phyloP scores from a whole-genome alignment of 2,888 invertebrate genomes.

The Nineta flava region DNA sequence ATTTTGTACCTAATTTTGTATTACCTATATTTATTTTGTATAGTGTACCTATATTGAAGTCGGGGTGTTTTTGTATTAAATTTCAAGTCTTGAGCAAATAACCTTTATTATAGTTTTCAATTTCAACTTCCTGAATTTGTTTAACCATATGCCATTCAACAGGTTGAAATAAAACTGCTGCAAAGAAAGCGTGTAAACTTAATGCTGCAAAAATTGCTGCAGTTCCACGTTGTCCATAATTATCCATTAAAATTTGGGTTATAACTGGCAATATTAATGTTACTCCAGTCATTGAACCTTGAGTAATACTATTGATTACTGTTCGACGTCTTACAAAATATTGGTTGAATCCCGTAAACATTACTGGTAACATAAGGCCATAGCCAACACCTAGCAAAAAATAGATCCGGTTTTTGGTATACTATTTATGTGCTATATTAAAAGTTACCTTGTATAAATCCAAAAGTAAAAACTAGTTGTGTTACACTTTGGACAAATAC shows the following conservation, averaged over 20 bases:
- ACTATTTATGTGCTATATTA: too few relatives aligned
- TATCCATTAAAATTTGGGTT: slow-evolving; percentile 40
- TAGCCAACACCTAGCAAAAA: slow-evolving; percentile 42
- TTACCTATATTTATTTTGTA: too few relatives aligned
- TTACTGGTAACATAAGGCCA: slow-evolving; percentile 55
- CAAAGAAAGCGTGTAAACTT: slow-evolving; percentile 48
- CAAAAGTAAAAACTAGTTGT: slow-evolving; percentile 46
- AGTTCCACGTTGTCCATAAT: slow-evolving; percentile 56
- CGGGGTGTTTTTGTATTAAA: too few relatives aligned
- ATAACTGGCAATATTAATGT: slow-evolving; percentile 51
- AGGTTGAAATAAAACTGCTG: slow-evolving; percentile 57
- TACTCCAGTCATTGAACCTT: slow-evolving; percentile 49
- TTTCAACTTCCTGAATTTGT: neutral
- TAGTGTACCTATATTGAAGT: too few relatives aligned
- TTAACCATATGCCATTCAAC: slow-evolving; percentile 50
- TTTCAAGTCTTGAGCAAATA: too few relatives aligned
- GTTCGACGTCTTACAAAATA: slow-evolving; percentile 55
- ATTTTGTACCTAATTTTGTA: too few relatives aligned
- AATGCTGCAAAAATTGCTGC: slow-evolving; percentile 47
- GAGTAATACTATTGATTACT: slow-evolving; percentile 59
- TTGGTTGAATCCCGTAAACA: slow-evolving; percentile 56
- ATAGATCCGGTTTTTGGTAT: too few relatives aligned
- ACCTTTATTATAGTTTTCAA: too few relatives aligned
- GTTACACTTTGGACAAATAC: slow-evolving; percentile 45
- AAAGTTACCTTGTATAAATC: slow-evolving; percentile 41